phyloP scores from a whole-genome alignment of 2,888 invertebrate genomes.

The Dugesia japonica region DNA sequence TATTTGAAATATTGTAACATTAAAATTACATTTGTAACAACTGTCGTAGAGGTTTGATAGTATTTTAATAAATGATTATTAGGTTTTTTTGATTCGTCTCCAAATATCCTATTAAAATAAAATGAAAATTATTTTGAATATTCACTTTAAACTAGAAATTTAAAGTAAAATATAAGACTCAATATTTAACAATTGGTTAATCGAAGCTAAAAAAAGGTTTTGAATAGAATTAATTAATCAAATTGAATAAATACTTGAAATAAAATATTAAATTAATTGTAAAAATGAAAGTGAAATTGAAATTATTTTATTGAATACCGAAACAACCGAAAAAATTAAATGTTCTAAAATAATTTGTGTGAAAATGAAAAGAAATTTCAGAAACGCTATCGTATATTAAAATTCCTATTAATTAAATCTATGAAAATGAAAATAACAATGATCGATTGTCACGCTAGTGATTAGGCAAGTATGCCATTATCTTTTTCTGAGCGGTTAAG shows the following conservation, averaged over 20 bases:
- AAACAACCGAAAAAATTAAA: too few relatives aligned
- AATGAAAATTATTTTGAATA: background rate
- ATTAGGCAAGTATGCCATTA: background rate
- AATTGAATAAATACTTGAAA: too few relatives aligned
- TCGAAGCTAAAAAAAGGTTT: background rate
- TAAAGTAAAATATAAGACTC: too few relatives aligned
- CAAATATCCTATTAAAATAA: background rate
- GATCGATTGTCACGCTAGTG: background rate
- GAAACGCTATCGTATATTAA: too few relatives aligned
- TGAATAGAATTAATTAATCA: background rate
- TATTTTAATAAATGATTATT: conserved; percentile 9
- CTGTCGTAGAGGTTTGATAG: background rate
- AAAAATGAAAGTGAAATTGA: too few relatives aligned
- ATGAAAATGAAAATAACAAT: background rate
- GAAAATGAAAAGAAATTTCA: too few relatives aligned
- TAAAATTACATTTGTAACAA: background rate
- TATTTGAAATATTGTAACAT: background rate
- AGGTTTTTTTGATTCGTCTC: background rate
- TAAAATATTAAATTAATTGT: too few relatives aligned
- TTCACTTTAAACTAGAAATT: too few relatives aligned
- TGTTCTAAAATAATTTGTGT: too few relatives aligned
- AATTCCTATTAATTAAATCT: too few relatives aligned
- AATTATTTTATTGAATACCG: too few relatives aligned
- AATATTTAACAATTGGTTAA: background rate
- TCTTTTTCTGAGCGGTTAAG: background rate